Base-by-base conservation (phyloP, 1,140 invertebrate genomes). In the Limonius californicus region DNA sequence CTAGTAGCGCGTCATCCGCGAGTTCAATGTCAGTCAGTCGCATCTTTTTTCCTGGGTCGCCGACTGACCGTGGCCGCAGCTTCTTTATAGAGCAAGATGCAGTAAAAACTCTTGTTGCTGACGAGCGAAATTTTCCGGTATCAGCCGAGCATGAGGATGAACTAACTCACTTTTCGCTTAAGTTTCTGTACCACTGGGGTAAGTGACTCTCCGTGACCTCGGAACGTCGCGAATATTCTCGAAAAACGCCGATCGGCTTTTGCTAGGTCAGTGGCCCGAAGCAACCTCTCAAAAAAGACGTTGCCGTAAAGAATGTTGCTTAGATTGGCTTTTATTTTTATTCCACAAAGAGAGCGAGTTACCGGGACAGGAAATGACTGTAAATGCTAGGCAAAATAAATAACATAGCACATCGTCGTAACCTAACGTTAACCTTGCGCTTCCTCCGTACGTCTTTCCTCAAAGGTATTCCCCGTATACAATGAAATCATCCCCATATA, bases 21-120 rank as follows among this genome's bases (percentile, higher is more conserved):
- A 72, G 72, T 75, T 73, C 70, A 73, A 74, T 75, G 71, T 69
- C 70, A 70, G 64, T 65, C 64, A 64, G 54, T 67, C 63, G 64
- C 65, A 63, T 57, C 61, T 61, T 69, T 72, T 67, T 72, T 71
- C 68, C 70, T 69, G 72, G 73, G 72, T 75, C 73, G 69, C 66
- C 72, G 73, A 70, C 71, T 74, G 73, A 70, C 73, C 73, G 64
- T 75, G 73, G 73, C 73, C 73, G 32, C 32, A 55, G 53, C 20
- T 45, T 43, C 20, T 56, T 62, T 56, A 57, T 56, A 45, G 54
- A 50, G 45, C 16, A 19, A 19, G 6, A 19, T 19, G 16, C 14
- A 18, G 16, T 11, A 50, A 50, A 50, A 16, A 18, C 45, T 42
- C 56, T 54, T 30, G 30, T 54, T 59, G 35, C 42, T 45, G 35